Conservation (phyloP, 2,113 vertebrate species). For the Hyla sarda region DNA sequence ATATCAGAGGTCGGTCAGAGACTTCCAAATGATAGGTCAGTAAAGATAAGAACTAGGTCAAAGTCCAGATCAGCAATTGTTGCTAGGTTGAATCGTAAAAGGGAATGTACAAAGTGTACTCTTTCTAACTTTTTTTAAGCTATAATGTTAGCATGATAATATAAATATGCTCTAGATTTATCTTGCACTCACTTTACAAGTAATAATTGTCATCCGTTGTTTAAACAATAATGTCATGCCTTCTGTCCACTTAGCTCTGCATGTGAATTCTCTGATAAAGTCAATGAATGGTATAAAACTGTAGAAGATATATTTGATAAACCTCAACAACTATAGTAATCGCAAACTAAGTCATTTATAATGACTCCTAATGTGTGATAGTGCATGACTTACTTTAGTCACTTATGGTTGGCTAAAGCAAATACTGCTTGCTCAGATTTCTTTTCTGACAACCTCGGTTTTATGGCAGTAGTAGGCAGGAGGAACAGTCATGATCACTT, state of each 20-base stretch:
- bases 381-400: neutral
- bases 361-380: neutral
- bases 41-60: constrained; percentile 20
- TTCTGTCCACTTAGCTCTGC: neutral
- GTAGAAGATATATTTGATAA: neutral
- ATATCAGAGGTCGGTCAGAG: neutral
- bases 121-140: neutral
- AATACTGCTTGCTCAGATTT: neutral
- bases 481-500: neutral
- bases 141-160: neutral
- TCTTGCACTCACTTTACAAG: neutral
- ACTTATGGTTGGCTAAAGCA: neutral
- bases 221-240: neutral
- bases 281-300: neutral
- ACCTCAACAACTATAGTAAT: no score
- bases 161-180: neutral
- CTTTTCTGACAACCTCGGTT: neutral
- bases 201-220: neutral
- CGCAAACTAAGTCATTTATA: no score
- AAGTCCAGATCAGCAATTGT: constrained; percentile 32
- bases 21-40: neutral
- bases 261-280: neutral
- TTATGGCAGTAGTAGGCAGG: neutral
- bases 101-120: neutral
- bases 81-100: neutral